phyloP scores from a whole-genome alignment of 2,797 vertebrate genomes.

The Neostethus bicornis region DNA sequence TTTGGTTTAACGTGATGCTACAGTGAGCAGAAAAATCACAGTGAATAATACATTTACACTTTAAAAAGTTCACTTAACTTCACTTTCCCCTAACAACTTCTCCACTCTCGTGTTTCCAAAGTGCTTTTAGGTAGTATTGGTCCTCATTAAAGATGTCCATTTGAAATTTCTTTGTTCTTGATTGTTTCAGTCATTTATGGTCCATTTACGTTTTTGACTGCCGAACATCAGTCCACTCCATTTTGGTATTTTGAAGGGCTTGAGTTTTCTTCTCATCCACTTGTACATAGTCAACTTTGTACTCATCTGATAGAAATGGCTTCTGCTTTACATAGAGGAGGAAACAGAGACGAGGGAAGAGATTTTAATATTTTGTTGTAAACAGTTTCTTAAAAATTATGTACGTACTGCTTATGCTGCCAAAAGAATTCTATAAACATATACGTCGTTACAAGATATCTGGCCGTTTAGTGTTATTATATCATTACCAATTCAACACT shows the following conservation, averaged over 20 bases:
- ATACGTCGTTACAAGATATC: background rate
- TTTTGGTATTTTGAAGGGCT: conserved; percentile 93
- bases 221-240: conserved; percentile 94
- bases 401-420: background rate
- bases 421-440: background rate
- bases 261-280: conserved; percentile 98
- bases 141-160: conserved; percentile 29
- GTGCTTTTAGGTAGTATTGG: conserved; percentile 47
- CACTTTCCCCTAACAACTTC: conserved; percentile 33
- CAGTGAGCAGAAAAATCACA: conserved; percentile 31
- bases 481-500: background rate
- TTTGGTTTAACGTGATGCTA: conserved; percentile 38
- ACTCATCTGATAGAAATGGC: conserved; percentile 81
- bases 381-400: background rate
- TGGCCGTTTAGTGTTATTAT: background rate
- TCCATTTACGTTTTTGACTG: conserved; percentile 87
- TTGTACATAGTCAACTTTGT: conserved; percentile 94
- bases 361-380: background rate
- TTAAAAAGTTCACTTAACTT: conserved; percentile 26
- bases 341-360: background rate
- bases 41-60: conserved; percentile 51
- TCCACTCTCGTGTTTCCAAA: conserved; percentile 40
- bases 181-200: background rate
- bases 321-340: conserved; percentile 80
- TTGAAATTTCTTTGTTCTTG: conserved; percentile 17